Percentiles rank a stretch among this genome's conserved stretches.
These are phyloP conservation scores for Rhogogaster chlorosoma DNA, from an alignment of 2,888 invertebrate genomes.

Conservation along the genomic window DNA sequence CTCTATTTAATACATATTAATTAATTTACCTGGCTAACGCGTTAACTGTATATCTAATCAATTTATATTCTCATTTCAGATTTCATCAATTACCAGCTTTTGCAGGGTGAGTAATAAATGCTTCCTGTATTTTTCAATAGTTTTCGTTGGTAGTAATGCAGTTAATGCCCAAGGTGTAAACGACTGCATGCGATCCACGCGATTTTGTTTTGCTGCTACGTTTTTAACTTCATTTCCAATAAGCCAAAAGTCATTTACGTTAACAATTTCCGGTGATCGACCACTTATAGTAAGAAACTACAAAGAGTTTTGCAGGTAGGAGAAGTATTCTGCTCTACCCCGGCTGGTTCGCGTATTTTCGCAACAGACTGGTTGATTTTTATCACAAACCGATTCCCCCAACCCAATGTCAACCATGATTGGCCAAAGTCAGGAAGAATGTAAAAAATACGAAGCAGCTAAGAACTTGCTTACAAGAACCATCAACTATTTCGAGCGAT, in stretches of 20 bases:
- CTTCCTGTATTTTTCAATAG: neutral
- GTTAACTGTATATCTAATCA: slow-evolving; percentile 28
- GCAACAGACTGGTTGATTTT: too few relatives aligned
- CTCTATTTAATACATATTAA: neutral
- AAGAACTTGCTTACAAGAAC: too few relatives aligned
- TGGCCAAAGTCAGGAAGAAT: too few relatives aligned
- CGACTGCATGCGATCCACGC: neutral
- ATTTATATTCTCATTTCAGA: slow-evolving; percentile 82
- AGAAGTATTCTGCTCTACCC: neutral
- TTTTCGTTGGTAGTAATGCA: neutral
- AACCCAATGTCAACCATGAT: too few relatives aligned
- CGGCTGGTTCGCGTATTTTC: neutral
- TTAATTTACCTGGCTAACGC: neutral
- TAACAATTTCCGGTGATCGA: neutral
- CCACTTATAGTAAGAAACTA: neutral
- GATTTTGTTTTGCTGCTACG: neutral
- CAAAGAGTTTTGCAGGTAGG: neutral
- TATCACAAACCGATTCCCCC: too few relatives aligned
- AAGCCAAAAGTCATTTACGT: neutral
- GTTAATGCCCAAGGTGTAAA: neutral
- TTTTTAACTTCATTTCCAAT: neutral
- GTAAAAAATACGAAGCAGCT: too few relatives aligned
- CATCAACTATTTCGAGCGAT: too few relatives aligned
- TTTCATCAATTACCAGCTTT: slow-evolving; percentile 92
- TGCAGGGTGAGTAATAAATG: slow-evolving; percentile 85